phyloP scores from a whole-genome alignment of 37 sponge, comb jelly and placozoan genomes.

The Crambe crambe region DNA sequence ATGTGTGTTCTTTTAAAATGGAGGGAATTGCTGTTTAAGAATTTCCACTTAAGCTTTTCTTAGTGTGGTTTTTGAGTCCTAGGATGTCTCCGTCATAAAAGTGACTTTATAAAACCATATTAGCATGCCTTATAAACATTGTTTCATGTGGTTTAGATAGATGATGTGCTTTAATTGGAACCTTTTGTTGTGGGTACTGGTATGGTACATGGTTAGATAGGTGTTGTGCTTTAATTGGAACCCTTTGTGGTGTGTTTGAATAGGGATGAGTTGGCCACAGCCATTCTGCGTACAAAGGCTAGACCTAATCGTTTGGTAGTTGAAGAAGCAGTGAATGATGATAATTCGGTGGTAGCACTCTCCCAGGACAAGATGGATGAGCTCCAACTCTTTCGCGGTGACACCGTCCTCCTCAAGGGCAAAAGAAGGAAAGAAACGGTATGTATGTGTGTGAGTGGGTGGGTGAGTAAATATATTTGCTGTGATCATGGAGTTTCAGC shows the following conservation, averaged over 20 bases:
- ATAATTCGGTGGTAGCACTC: conserved; percentile 97
- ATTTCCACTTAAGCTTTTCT: too few relatives aligned
- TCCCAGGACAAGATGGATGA: conserved; percentile 99
- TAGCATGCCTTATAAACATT: too few relatives aligned
- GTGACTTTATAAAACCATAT: too few relatives aligned
- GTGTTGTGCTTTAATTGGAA: too few relatives aligned
- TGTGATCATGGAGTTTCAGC: too few relatives aligned
- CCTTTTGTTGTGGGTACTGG: background rate
- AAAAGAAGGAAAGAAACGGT: conserved; percentile 96
- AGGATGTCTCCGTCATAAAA: too few relatives aligned
- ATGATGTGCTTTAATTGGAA: too few relatives aligned
- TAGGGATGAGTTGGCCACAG: conserved; percentile 95
- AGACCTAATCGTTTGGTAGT: conserved; percentile 94
- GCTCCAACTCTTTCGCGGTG: conserved; percentile 97
- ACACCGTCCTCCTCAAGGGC: conserved; percentile 97
- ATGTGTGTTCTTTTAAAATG: too few relatives aligned
- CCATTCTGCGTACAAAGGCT: conserved; percentile 87
- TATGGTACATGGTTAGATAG: background rate
- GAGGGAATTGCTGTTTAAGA: too few relatives aligned
- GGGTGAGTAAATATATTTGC: background rate
- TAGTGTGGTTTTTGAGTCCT: too few relatives aligned
- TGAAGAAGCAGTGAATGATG: conserved; percentile 94
- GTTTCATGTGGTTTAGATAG: too few relatives aligned
- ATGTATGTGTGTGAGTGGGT: background rate
- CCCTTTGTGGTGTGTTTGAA: too few relatives aligned